Conservation (phyloP, 2,888 invertebrate species). For the Papilio gigon region DNA sequence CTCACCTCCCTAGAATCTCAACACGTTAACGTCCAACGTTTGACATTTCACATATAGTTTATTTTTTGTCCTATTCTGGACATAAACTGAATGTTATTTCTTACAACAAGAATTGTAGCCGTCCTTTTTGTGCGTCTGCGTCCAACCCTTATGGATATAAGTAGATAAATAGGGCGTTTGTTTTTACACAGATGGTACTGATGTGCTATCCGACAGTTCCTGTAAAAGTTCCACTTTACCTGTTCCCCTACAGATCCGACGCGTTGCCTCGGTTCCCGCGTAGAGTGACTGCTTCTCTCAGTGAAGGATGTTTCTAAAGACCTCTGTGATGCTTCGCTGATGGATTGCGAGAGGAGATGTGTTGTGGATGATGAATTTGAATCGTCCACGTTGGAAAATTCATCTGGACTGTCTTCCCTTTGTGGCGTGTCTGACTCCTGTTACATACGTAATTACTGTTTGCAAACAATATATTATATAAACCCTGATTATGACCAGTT, state of each 20-base stretch:
- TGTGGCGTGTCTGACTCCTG: conserved; percentile 76
- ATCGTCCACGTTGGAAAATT: conserved; percentile 72
- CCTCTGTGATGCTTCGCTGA: conserved; percentile 64
- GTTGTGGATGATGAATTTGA: conserved; percentile 74
- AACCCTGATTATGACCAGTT: too few species aligned
- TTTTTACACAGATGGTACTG: too few species aligned
- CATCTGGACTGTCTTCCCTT: conserved; percentile 74
- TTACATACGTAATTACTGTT: background rate
- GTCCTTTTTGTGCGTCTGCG: conserved; percentile 25
- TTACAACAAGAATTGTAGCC: background rate
- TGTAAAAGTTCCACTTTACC: conserved; percentile 50
- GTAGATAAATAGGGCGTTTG: conserved; percentile 49
- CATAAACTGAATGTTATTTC: background rate
- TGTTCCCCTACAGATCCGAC: conserved; percentile 68
- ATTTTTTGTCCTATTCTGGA: too few species aligned
- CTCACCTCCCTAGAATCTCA: too few species aligned
- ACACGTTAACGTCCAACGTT: too few species aligned
- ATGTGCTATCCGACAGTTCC: too few species aligned
- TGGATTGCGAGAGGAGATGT: conserved; percentile 71
- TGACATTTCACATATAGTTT: too few species aligned
- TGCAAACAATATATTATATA: too few species aligned
- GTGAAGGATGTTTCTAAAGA: conserved; percentile 73
- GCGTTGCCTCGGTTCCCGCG: conserved; percentile 55
- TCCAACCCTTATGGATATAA: conserved; percentile 41
- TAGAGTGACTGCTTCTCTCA: conserved; percentile 53